Conservation (phyloP, 2,113 vertebrate genomes). For the Vulpes ferrilata region DNA sequence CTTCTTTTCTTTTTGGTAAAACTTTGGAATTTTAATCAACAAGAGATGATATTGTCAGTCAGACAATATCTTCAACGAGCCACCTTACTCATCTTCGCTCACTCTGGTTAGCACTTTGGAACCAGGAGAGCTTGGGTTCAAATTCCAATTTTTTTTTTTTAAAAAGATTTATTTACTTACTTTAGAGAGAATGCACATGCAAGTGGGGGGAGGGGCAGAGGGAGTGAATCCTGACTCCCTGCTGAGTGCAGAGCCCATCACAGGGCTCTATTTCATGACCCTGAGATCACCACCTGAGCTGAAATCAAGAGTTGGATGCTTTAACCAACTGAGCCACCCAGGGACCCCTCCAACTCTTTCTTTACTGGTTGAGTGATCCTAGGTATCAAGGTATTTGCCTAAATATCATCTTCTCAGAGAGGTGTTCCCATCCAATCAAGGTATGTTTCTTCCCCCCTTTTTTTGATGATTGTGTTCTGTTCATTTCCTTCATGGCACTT, state of each 20-base stretch:
- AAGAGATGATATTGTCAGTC: slow-evolving; percentile 32
- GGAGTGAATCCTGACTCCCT: neutral
- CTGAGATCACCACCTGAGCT: neutral
- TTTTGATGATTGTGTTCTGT: neutral
- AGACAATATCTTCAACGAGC: neutral
- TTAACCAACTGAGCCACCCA: neutral
- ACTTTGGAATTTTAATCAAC: slow-evolving; percentile 22
- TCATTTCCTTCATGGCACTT: neutral
- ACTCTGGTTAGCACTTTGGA: neutral
- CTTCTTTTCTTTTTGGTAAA: neutral
- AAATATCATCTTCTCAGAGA: neutral
- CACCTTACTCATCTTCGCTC: neutral
- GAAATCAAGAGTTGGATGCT: neutral
- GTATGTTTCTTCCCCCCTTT: neutral
- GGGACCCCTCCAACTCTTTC: neutral
- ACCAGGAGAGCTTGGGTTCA: neutral
- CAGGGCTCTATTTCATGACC: neutral
- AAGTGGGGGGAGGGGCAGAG: neutral
- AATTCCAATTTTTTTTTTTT: neutral
- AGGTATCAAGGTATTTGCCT: neutral
- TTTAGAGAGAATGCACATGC: neutral
- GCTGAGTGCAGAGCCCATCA: neutral
- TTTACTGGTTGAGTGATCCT: neutral
- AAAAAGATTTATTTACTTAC: neutral
- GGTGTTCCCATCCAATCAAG: neutral